These are phyloP conservation scores for Intellagama lesueurii DNA, from an alignment of 2,797 vertebrate genomes.

Conservation along the genomic window DNA sequence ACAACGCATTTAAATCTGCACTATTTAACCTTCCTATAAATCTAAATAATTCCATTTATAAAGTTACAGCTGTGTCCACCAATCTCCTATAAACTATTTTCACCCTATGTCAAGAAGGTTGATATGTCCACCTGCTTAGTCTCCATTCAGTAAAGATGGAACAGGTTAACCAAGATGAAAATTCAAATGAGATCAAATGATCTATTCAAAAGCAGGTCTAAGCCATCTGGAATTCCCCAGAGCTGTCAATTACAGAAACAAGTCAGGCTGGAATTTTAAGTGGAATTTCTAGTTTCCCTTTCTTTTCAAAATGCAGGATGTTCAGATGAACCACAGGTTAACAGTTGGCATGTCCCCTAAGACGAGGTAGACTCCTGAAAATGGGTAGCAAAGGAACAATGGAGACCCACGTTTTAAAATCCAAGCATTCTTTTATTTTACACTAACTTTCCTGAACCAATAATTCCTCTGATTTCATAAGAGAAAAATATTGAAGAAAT, in stretches of 20 bases:
- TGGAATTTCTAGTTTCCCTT: conserved; percentile 74
- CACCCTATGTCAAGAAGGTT: conserved; percentile 61
- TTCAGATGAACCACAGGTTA: conserved; percentile 68
- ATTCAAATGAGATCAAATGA: conserved; percentile 81
- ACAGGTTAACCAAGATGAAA: conserved; percentile 81
- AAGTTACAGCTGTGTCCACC: conserved; percentile 58
- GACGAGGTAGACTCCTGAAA: conserved; percentile 58
- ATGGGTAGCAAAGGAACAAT: conserved; percentile 42
- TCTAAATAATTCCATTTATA: conserved; percentile 55
- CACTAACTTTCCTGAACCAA: conserved; percentile 39
- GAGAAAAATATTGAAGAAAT: conserved; percentile 59
- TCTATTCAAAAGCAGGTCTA: conserved; percentile 76
- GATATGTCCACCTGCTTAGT: conserved; percentile 72
- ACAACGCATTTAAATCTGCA: conserved; percentile 63
- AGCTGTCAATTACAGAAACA: conserved; percentile 69
- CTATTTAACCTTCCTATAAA: conserved; percentile 64
- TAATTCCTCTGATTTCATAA: conserved; percentile 59
- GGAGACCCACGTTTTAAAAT: conserved; percentile 25
- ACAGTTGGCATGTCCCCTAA: conserved; percentile 67
- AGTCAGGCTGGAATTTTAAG: conserved; percentile 74
- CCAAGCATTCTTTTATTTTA: neutral
- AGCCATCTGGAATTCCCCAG: conserved; percentile 79
- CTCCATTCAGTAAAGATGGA: conserved; percentile 73
- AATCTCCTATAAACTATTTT: conserved; percentile 63
- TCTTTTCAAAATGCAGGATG: conserved; percentile 72